Conservation (phyloP, 2,797 vertebrate species). For the Heteromormyrus szaboi region DNA sequence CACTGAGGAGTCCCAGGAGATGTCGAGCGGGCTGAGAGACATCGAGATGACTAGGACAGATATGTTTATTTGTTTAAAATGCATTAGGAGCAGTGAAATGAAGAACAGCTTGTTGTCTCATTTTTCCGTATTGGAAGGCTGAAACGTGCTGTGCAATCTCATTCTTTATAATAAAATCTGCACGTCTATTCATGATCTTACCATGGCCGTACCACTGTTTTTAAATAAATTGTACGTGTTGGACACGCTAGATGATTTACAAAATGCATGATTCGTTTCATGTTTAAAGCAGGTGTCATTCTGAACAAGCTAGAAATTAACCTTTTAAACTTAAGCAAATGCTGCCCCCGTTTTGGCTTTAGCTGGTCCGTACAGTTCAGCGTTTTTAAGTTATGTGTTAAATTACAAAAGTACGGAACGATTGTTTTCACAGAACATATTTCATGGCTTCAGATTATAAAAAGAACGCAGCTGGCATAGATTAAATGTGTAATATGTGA, state of each 20-base stretch:
- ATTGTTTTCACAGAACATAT: neutral
- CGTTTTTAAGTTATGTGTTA: neutral
- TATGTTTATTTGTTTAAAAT: conserved; percentile 47
- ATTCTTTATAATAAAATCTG: neutral
- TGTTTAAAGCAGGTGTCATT: neutral
- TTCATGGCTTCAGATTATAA: conserved; percentile 7
- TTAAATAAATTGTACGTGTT: neutral
- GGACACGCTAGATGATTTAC: neutral
- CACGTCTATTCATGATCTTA: neutral
- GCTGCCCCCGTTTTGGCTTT: neutral
- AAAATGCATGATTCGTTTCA: neutral
- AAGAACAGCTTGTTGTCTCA: conserved; percentile 31
- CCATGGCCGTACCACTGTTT: neutral
- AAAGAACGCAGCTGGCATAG: neutral
- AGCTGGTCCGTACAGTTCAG: neutral
- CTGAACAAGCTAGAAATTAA: neutral
- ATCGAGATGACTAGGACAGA: conserved; percentile 45
- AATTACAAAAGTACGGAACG: neutral
- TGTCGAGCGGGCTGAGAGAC: conserved; percentile 32
- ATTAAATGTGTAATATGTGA: conserved; percentile 2
- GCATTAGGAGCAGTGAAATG: conserved; percentile 39
- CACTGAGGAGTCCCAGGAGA: conserved; percentile 32
- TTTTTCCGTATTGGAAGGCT: neutral
- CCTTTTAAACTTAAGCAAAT: neutral
- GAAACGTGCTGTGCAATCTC: neutral